phyloP scores from a whole-genome alignment of 2,113 vertebrate species.

The Corythaixoides concolor region DNA sequence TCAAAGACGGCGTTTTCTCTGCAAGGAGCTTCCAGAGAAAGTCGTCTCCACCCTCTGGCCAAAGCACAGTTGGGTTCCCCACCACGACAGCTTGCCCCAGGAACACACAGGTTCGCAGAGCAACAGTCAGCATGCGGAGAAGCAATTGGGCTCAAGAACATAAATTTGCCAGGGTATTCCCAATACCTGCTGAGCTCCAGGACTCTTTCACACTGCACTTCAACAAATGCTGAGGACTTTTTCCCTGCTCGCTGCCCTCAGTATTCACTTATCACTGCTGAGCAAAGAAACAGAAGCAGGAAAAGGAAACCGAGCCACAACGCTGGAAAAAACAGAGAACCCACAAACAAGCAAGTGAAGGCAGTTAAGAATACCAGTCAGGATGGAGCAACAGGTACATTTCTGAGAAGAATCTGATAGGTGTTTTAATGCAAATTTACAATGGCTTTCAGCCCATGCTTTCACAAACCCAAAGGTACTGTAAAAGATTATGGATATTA shows the following conservation, averaged over 20 bases:
- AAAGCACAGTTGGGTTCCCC: neutral
- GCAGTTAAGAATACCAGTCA: neutral
- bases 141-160: neutral
- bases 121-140: neutral
- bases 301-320: neutral
- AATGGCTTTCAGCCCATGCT: neutral
- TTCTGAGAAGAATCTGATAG: neutral
- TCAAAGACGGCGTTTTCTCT: neutral
- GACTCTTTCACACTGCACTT: fast-evolving
- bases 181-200: neutral
- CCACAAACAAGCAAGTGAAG: neutral
- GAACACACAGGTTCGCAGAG: neutral
- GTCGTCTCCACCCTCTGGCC: neutral
- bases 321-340: neutral
- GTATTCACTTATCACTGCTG: neutral
- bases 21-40: neutral
- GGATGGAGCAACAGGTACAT: neutral
- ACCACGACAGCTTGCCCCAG: fast-evolving
- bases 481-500: neutral
- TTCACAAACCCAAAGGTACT: neutral
- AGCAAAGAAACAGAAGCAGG: neutral
- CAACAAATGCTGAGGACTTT: neutral
- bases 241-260: neutral
- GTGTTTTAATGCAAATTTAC: neutral
- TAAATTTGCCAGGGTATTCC: neutral